Conservation (phyloP, 2,888 invertebrate species). For the Cerceris rybyensis region DNA sequence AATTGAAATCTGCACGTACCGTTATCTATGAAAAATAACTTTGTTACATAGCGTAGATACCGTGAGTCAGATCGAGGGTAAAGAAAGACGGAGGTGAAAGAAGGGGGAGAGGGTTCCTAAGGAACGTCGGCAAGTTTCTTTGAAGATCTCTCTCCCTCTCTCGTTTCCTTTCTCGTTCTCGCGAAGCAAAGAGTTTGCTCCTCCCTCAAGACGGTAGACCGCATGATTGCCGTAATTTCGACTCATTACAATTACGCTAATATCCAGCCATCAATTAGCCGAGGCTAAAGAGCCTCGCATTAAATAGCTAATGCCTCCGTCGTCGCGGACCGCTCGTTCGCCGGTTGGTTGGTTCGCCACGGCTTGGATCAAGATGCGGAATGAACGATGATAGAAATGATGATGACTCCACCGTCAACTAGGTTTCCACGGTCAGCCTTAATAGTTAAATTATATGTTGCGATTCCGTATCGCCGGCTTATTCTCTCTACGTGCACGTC, state of each 20-base stretch:
- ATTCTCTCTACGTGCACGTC: constrained; percentile 13
- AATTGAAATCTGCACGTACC: background rate
- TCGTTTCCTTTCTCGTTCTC: constrained; percentile 2
- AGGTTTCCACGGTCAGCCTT: constrained; percentile 62
- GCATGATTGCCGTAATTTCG: constrained; percentile 78
- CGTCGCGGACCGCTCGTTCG: constrained; percentile 69
- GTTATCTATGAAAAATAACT: constrained; percentile 32
- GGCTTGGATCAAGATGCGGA: constrained; percentile 48
- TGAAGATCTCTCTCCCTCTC: constrained; percentile 49
- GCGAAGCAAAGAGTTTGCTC: constrained; percentile 53
- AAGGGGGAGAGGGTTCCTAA: background rate
- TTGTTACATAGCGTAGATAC: constrained; percentile 34
- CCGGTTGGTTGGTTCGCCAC: constrained; percentile 51
- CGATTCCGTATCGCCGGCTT: constrained; percentile 22
- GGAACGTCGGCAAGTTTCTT: constrained; percentile 55
- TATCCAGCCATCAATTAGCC: constrained; percentile 79
- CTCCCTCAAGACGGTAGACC: constrained; percentile 71
- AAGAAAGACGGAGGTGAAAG: background rate
- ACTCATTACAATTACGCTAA: constrained; percentile 81
- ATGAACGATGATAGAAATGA: constrained; percentile 60
- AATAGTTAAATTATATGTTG: constrained; percentile 63
- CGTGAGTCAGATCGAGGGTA: constrained; percentile 3
- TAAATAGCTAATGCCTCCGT: constrained; percentile 78
- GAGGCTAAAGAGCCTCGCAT: constrained; percentile 78
- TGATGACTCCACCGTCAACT: constrained; percentile 60